A percentile compares a stretch with the other conserved stretches of the same genome.
Conservation (phyloP, 2,113 vertebrate genomes). For the Pandion haliaetus region DNA sequence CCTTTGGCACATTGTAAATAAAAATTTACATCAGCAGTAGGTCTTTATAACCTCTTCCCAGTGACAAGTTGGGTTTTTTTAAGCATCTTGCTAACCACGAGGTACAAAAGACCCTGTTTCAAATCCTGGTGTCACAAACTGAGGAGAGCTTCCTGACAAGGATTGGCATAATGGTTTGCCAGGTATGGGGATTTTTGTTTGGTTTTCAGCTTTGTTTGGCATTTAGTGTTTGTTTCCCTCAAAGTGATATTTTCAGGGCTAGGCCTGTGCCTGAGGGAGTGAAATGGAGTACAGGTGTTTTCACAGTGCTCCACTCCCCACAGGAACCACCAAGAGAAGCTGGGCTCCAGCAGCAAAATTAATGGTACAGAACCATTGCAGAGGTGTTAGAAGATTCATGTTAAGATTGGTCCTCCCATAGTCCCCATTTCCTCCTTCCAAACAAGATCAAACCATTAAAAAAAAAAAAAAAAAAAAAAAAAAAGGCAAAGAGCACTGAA, state of each 20-base stretch:
- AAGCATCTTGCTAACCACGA: background rate
- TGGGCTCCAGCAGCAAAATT: background rate
- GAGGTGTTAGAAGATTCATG: background rate
- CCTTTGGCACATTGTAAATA: background rate
- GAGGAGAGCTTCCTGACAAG: background rate
- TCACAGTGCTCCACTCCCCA: background rate
- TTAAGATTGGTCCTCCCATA: background rate
- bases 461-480: background rate
- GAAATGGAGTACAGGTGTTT: background rate
- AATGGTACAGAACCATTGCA: background rate
- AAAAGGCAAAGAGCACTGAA: background rate
- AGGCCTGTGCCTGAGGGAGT: background rate
- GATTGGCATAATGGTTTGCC: background rate
- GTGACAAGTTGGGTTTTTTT: background rate
- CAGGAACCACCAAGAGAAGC: background rate
- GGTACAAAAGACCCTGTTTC: background rate
- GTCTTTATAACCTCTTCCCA: background rate
- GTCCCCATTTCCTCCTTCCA: background rate
- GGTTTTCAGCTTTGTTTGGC: background rate
- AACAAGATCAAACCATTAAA: background rate
- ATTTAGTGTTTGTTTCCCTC: background rate
- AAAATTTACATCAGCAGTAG: background rate
- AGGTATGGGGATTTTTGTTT: background rate
- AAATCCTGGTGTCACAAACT: constrained; percentile 51
- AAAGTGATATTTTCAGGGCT: background rate